These are phyloP conservation scores for Camelus dromedarius DNA, from an alignment of 2,113 vertebrate genomes.

Conservation along the genomic window DNA sequence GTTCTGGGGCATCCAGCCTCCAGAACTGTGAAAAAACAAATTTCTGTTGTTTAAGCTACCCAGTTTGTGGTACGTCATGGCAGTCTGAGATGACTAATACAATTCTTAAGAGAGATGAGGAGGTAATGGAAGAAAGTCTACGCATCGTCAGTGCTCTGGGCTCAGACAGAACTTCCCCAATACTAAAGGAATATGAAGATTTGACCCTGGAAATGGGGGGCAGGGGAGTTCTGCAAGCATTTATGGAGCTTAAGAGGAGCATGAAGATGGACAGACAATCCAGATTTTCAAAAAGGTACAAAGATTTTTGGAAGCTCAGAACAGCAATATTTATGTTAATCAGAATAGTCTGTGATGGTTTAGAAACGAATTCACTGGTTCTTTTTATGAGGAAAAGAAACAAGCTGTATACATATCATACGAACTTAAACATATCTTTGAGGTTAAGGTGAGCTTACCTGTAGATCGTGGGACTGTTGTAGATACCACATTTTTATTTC, in stretches of 20 bases:
- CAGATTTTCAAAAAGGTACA: not conserved
- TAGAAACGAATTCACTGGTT: not conserved
- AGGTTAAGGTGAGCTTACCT: not conserved
- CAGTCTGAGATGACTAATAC: not conserved
- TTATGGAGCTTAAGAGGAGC: not conserved
- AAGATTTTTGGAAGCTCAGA: not conserved
- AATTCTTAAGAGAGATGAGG: not conserved
- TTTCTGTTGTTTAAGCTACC: not conserved
- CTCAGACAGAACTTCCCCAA: not conserved
- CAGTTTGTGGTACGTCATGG: not conserved
- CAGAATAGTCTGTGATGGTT: not conserved
- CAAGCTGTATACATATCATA: not conserved
- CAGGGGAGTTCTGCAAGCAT: not conserved
- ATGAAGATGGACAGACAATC: not conserved
- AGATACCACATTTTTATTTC: not conserved
- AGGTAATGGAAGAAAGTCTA: not conserved
- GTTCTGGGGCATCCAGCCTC: not conserved
- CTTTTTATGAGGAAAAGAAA: constrained; percentile 20
- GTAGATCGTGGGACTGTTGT: not conserved
- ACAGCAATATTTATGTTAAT: not conserved
- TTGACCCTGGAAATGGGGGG: not conserved
- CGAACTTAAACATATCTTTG: not conserved
- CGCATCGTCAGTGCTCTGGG: not conserved
- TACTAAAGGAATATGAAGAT: not conserved
- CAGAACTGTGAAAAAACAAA: not conserved